phyloP scores from a whole-genome alignment of 37 sponge, comb jelly and placozoan genomes.

The Crambe crambe region DNA sequence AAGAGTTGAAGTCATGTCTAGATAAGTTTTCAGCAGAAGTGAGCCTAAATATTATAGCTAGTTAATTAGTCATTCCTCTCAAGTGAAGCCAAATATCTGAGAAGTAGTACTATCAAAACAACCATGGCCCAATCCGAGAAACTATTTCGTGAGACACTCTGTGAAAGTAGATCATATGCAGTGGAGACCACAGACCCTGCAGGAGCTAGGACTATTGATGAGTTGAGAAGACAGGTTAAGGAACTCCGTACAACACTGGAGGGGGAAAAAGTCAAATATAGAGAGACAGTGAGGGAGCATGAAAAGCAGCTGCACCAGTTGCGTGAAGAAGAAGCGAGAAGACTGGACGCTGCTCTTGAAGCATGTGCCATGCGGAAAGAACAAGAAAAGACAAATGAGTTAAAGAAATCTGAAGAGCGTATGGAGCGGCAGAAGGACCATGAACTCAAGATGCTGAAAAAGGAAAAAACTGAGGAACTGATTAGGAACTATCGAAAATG shows the following conservation, averaged over 20 bases:
- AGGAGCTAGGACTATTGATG: constrained; percentile 53
- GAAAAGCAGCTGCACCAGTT: constrained; percentile 32
- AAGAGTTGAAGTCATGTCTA: too few relatives aligned
- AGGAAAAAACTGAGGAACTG: constrained; percentile 69
- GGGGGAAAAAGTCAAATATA: constrained; percentile 52
- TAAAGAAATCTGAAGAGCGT: constrained; percentile 56
- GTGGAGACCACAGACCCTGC: constrained; percentile 52
- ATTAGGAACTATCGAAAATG: constrained; percentile 37
- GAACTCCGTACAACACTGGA: constrained; percentile 54
- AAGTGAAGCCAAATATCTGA: too few relatives aligned
- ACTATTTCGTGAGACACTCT: constrained; percentile 48
- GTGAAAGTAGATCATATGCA: constrained; percentile 44
- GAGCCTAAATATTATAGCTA: too few relatives aligned
- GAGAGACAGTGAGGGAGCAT: constrained; percentile 35
- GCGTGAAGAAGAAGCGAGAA: constrained; percentile 58
- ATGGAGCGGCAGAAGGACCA: constrained; percentile 47
- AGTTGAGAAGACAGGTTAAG: constrained; percentile 52
- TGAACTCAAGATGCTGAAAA: constrained; percentile 38
- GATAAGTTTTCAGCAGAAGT: too few relatives aligned
- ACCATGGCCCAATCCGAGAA: constrained; percentile 56
- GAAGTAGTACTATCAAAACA: too few relatives aligned
- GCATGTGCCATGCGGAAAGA: constrained; percentile 39
- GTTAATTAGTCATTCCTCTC: too few relatives aligned
- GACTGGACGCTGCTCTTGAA: constrained; percentile 45
- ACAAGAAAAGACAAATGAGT: constrained; percentile 50